Conservation (phyloP, 2,888 invertebrate species). For the Trichopoda pennipes region DNA sequence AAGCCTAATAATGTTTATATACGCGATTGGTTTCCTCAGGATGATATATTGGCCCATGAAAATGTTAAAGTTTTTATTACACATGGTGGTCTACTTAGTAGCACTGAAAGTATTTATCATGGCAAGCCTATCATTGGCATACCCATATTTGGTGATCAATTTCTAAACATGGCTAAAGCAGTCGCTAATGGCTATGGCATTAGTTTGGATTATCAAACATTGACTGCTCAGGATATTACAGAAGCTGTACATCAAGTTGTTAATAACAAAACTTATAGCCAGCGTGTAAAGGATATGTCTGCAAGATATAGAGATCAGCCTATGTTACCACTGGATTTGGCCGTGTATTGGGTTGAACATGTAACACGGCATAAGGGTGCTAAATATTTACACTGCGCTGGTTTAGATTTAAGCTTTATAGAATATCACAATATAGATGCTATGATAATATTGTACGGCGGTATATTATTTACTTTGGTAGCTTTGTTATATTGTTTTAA, state of each 20-base stretch:
- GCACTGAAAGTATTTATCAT: slow-evolving; percentile 81
- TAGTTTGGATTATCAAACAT: slow-evolving; percentile 75
- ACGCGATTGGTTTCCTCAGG: slow-evolving; percentile 81
- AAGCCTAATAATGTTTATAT: slow-evolving; percentile 78
- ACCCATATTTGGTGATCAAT: slow-evolving; percentile 82
- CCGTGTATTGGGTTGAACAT: slow-evolving; percentile 79
- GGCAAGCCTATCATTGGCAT: slow-evolving; percentile 82
- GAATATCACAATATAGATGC: slow-evolving; percentile 74
- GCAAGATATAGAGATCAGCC: slow-evolving; percentile 77
- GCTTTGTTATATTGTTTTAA: slow-evolving; percentile 10
- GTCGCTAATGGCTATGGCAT: slow-evolving; percentile 80
- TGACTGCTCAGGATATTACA: slow-evolving; percentile 76
- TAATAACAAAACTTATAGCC: slow-evolving; percentile 69
- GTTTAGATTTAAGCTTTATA: slow-evolving; percentile 75
- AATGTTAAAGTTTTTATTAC: slow-evolving; percentile 81
- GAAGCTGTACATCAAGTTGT: slow-evolving; percentile 72
- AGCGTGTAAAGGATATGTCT: slow-evolving; percentile 71
- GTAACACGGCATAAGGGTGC: slow-evolving; percentile 78
- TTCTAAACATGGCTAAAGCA: slow-evolving; percentile 81
- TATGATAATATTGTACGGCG: slow-evolving; percentile 71
- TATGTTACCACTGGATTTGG: slow-evolving; percentile 74
- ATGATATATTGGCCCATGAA: slow-evolving; percentile 81
- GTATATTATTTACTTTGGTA: slow-evolving; percentile 47
- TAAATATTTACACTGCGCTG: slow-evolving; percentile 76
- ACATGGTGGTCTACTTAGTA: slow-evolving; percentile 82